A percentile compares a stretch with the other conserved stretches of the same genome.
Evolutionary conservation across 92 coral and sea anemone species (phyloP).

Genomic region (Palythoa caribaeorum): DNA sequence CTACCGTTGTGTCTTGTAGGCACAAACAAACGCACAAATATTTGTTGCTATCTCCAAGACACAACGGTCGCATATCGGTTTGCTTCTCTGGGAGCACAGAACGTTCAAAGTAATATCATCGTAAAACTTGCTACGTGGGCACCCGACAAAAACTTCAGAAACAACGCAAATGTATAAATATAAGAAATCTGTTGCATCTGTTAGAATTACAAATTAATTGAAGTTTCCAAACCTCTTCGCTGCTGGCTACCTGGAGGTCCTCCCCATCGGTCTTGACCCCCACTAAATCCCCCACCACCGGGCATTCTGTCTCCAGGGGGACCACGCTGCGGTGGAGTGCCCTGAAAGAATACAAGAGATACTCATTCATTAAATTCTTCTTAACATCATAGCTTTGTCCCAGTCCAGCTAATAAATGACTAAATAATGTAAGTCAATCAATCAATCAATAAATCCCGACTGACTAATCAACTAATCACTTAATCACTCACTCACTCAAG

Average conservation of each 20-base stretch:
- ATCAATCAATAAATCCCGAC: background rate
- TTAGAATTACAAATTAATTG: too few species aligned
- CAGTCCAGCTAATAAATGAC: background rate
- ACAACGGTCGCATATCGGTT: too few species aligned
- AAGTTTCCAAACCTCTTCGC: conserved; percentile 71
- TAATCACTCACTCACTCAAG: too few species aligned
- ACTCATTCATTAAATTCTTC: background rate
- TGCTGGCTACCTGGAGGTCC: conserved; percentile 75
- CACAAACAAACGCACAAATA: too few species aligned
- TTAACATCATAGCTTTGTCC: background rate
- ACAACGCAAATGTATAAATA: too few species aligned
- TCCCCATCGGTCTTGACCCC: conserved; percentile 87
- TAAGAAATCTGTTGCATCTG: too few species aligned
- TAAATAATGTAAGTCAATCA: background rate
- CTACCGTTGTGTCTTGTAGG: too few species aligned
- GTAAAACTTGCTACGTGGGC: too few species aligned
- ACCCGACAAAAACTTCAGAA: too few species aligned
- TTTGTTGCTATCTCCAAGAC: too few species aligned
- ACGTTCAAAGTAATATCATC: too few species aligned
- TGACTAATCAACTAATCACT: background rate
- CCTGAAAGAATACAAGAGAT: conserved; percentile 40
- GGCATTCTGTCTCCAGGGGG: conserved; percentile 69
- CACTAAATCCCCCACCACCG: conserved; percentile 84
- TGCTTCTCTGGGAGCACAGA: too few species aligned
- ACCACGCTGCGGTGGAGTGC: conserved; percentile 78